These are phyloP conservation scores for Parotocinclus haroldoi DNA, from an alignment of 2,797 vertebrate species.

Conservation along the genomic window DNA sequence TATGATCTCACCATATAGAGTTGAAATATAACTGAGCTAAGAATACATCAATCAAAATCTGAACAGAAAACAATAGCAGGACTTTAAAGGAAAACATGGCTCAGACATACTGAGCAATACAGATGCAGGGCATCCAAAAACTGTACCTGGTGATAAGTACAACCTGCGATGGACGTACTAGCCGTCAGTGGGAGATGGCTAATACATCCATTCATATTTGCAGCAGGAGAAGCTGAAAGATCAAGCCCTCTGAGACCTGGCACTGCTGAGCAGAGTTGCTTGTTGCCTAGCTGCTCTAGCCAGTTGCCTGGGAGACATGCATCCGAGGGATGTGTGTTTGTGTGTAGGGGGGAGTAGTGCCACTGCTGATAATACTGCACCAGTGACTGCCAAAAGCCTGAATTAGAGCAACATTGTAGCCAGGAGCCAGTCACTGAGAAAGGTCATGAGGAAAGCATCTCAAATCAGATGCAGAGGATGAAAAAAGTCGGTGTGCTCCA, in stretches of 20 bases:
- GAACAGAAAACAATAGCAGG: constrained; percentile 3
- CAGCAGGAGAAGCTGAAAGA: constrained; percentile 27
- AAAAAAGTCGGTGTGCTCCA: constrained; percentile 27
- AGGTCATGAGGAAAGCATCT: constrained; percentile 46
- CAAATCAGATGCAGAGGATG: constrained; percentile 44
- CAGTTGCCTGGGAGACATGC: constrained; percentile 65
- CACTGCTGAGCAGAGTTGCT: constrained; percentile 28
- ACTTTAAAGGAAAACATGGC: neutral
- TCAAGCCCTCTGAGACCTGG: constrained; percentile 39
- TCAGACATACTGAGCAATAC: neutral
- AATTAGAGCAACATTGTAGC: constrained; percentile 46
- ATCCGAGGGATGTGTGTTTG: constrained; percentile 35
- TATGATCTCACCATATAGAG: too few species aligned
- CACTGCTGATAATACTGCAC: constrained; percentile 46
- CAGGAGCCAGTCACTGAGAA: constrained; percentile 47
- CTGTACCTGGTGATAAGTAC: constrained; percentile 10
- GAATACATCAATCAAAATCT: constrained; percentile 35
- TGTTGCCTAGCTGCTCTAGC: constrained; percentile 51
- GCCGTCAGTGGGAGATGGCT: constrained; percentile 5
- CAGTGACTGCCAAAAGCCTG: constrained; percentile 47
- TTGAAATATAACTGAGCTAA: constrained; percentile 40
- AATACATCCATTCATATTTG: constrained; percentile 8
- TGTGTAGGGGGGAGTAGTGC: constrained; percentile 5
- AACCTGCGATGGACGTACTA: constrained; percentile 27
- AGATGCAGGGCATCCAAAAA: constrained; percentile 6